Conservation (phyloP, 2,113 vertebrate genomes). For the Regulus satrapa region DNA sequence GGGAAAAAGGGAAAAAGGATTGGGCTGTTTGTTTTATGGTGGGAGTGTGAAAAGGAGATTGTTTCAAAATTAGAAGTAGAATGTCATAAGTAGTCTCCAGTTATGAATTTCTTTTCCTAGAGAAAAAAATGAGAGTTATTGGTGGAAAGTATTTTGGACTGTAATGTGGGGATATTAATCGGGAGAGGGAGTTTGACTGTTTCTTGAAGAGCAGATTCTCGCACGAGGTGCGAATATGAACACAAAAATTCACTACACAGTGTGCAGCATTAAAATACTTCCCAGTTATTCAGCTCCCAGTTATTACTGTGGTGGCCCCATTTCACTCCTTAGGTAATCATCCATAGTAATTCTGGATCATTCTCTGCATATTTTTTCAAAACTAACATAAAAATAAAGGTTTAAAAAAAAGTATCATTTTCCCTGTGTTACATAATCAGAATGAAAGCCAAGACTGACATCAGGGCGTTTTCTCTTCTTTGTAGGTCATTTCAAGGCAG, state of each 20-base stretch:
- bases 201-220: neutral
- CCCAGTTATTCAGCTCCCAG: neutral
- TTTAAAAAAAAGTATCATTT: neutral
- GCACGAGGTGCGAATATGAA: neutral
- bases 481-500: slow-evolving; percentile 31
- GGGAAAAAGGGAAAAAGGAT: neutral
- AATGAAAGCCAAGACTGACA: slow-evolving; percentile 37
- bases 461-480: neutral
- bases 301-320: neutral
- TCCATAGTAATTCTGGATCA: neutral
- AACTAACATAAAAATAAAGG: neutral
- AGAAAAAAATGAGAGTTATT: neutral
- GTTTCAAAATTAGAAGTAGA: slow-evolving; percentile 41
- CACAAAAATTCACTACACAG: neutral
- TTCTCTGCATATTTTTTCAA: neutral
- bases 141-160: slow-evolving; percentile 23
- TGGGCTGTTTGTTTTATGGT: slow-evolving; percentile 6
- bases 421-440: neutral
- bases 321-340: neutral
- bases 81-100: neutral
- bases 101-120: slow-evolving; percentile 1
- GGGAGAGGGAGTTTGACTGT: neutral
- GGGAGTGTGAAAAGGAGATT: neutral
- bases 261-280: neutral
- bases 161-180: neutral